These are phyloP conservation scores for Synergus itoensis DNA, from an alignment of 2,888 invertebrate genomes.

Conservation along the genomic window DNA sequence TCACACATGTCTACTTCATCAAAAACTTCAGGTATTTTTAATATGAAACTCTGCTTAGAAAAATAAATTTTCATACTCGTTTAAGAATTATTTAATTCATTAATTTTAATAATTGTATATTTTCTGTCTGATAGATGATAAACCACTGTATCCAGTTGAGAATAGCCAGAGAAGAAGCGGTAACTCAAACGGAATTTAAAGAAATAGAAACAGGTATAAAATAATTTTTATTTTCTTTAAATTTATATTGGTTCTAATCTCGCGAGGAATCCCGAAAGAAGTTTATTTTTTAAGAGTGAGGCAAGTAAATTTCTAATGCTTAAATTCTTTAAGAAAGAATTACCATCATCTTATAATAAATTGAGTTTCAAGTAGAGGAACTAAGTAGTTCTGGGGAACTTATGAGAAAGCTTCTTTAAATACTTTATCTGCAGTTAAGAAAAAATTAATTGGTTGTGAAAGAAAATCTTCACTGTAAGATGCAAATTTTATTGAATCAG, in stretches of 20 bases:
- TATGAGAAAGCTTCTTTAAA: background rate
- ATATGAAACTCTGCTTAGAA: background rate
- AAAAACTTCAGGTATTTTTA: constrained; percentile 88
- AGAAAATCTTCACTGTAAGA: constrained; percentile 20
- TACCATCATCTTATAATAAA: background rate
- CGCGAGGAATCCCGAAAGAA: background rate
- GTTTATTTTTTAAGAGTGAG: background rate
- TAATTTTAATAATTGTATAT: background rate
- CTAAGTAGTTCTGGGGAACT: background rate
- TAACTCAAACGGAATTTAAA: constrained; percentile 49
- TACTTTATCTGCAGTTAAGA: background rate
- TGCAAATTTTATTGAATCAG: constrained; percentile 27
- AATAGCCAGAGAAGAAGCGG: constrained; percentile 78
- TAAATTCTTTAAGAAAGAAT: background rate
- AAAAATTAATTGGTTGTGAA: constrained; percentile 12
- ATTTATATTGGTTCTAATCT: background rate
- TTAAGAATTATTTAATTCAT: background rate
- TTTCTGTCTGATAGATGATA: constrained; percentile 79
- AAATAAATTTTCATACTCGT: background rate
- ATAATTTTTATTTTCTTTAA: constrained; percentile 13
- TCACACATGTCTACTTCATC: constrained; percentile 93
- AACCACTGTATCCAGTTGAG: constrained; percentile 88
- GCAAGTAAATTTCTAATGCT: background rate
- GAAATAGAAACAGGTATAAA: constrained; percentile 69
- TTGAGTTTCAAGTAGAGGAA: background rate